phyloP scores from a whole-genome alignment of 35 echinoderm and acorn worm species.

The Heliocidaris erythrogramma region DNA sequence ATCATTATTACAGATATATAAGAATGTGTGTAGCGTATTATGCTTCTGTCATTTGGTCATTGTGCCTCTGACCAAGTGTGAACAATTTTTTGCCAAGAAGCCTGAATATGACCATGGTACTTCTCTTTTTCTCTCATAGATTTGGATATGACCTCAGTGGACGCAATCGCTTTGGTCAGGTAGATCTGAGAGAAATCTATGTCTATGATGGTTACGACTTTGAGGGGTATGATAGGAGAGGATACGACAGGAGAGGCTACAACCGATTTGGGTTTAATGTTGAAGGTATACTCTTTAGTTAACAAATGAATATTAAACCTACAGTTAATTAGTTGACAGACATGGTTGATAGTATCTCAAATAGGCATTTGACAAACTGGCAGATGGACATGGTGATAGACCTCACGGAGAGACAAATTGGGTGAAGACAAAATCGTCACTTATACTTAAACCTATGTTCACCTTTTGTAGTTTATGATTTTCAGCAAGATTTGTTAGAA shows the following conservation, averaged over 20 bases:
- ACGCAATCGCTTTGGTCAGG: constrained; percentile 60
- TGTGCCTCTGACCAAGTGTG: too few species aligned
- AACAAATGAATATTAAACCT: background rate
- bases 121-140: constrained; percentile 32
- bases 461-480: too few species aligned
- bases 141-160: constrained; percentile 82
- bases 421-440: too few species aligned
- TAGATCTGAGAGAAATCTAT: constrained; percentile 71
- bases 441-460: too few species aligned
- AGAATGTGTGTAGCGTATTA: too few species aligned
- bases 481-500: too few species aligned
- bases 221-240: constrained; percentile 84
- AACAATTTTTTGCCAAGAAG: too few species aligned
- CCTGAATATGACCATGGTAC: background rate
- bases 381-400: too few species aligned
- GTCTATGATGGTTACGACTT: constrained; percentile 67
- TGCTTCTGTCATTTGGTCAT: too few species aligned
- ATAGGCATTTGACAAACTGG: background rate
- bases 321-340: background rate
- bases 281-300: too few species aligned
- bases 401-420: too few species aligned
- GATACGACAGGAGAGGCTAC: constrained; percentile 85
- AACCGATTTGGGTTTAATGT: constrained; percentile 84
- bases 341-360: background rate
- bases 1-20: too few species aligned